Conservation (phyloP, 2,888 invertebrate genomes). For the Cantharis lateralis region DNA sequence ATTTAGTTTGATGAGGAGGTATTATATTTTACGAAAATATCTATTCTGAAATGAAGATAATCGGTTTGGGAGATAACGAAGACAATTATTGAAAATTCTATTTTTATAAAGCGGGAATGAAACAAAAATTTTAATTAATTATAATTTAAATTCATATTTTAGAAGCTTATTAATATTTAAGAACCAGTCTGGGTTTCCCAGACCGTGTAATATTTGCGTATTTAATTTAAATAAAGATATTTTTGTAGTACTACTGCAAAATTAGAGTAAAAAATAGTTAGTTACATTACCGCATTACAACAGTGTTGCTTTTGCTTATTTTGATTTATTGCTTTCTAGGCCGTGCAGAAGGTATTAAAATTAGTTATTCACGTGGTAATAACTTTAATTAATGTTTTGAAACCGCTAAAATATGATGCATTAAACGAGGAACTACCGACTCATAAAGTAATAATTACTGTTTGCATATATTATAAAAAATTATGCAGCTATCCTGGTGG, state of each 20-base stretch:
- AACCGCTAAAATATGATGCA: not conserved
- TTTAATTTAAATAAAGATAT: not conserved
- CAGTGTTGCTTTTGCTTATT: not conserved
- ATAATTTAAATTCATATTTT: too few relatives aligned
- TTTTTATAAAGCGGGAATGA: not conserved
- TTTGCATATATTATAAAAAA: not conserved
- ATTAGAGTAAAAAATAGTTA: not conserved
- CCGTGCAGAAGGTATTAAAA: conserved; percentile 2
- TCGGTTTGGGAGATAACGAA: not conserved
- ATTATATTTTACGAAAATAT: too few relatives aligned
- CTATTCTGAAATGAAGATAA: not conserved
- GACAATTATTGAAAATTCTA: not conserved
- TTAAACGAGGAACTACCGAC: not conserved
- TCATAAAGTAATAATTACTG: not conserved
- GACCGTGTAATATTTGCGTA: not conserved
- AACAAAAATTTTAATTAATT: too few relatives aligned
- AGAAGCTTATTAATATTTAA: not conserved
- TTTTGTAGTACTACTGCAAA: not conserved
- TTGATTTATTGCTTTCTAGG: conserved; percentile 3
- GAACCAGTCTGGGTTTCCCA: not conserved
- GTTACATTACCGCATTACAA: not conserved
- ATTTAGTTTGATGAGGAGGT: too few relatives aligned
- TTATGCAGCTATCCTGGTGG: not conserved
- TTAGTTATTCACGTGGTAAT: conserved; percentile 1
- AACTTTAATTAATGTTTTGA: conserved; percentile 5